Conservation (phyloP, 1,140 invertebrate genomes). For the Plodia interpunctella region DNA sequence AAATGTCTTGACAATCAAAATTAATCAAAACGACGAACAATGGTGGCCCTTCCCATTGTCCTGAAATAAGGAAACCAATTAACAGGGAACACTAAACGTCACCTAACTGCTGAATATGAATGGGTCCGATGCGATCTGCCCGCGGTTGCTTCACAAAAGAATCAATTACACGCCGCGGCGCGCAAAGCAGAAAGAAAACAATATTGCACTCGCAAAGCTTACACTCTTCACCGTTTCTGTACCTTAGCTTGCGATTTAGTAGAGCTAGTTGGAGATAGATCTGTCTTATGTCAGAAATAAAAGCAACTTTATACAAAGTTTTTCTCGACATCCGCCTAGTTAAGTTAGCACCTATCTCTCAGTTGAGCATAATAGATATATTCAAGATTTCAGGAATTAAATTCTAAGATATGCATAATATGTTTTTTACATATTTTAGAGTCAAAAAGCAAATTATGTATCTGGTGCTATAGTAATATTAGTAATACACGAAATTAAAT, state of each 20-base stretch:
- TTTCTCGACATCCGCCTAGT: too few relatives aligned
- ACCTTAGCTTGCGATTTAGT: conserved; percentile 32
- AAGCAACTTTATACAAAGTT: too few relatives aligned
- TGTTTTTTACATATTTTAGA: too few relatives aligned
- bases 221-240: conserved; percentile 43
- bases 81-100: conserved; percentile 34
- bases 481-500: too few relatives aligned
- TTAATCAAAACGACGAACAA: conserved; percentile 8
- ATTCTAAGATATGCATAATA: too few relatives aligned
- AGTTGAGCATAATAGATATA: too few relatives aligned
- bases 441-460: too few relatives aligned
- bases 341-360: too few relatives aligned
- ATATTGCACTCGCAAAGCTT: conserved; percentile 46
- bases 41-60: background rate
- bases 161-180: conserved; percentile 46
- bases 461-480: too few relatives aligned
- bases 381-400: too few relatives aligned
- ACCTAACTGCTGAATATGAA: conserved; percentile 40
- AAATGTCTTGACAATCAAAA: background rate
- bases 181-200: conserved; percentile 49
- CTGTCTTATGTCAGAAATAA: too few relatives aligned
- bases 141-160: conserved; percentile 55
- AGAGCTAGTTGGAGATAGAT: conserved; percentile 18
- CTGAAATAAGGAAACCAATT: conserved; percentile 38
- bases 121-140: conserved; percentile 46